Conservation (phyloP, 2,797 vertebrate species). For the Gambelia wislizenii region DNA sequence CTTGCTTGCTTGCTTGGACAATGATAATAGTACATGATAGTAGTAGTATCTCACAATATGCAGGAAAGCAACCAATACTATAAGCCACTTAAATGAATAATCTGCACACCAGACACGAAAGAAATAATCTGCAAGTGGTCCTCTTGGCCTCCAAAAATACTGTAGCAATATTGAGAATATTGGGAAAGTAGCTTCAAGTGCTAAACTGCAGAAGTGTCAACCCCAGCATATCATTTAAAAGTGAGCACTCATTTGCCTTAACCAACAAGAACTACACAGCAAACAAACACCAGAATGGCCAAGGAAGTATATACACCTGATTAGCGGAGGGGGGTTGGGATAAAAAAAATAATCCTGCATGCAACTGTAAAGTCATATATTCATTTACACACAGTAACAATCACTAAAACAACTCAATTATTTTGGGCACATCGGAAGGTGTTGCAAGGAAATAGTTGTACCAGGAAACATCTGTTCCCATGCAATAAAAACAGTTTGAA, state of each 20-base stretch:
- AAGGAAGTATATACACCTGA: background rate
- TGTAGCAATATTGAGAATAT: slow-evolving; percentile 1
- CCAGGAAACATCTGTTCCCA: slow-evolving; percentile 37
- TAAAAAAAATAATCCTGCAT: background rate
- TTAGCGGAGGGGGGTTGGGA: background rate
- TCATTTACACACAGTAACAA: background rate
- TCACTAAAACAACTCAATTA: background rate
- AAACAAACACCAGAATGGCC: background rate
- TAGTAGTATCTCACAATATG: background rate
- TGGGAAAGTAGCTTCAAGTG: background rate
- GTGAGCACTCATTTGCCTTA: background rate
- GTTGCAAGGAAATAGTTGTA: background rate
- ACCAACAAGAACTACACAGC: background rate
- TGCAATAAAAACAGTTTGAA: slow-evolving; percentile 30
- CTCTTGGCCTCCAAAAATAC: background rate
- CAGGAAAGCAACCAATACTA: background rate
- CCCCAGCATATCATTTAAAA: background rate
- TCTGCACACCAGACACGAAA: too few relatives aligned
- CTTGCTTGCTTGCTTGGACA: background rate
- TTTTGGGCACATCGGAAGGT: background rate
- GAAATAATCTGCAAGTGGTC: background rate
- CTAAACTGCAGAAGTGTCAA: background rate
- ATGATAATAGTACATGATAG: background rate
- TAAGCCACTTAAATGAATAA: background rate
- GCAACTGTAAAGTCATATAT: background rate